Base-by-base conservation (phyloP, 2,113 vertebrate species). In the Verasper variegatus region DNA sequence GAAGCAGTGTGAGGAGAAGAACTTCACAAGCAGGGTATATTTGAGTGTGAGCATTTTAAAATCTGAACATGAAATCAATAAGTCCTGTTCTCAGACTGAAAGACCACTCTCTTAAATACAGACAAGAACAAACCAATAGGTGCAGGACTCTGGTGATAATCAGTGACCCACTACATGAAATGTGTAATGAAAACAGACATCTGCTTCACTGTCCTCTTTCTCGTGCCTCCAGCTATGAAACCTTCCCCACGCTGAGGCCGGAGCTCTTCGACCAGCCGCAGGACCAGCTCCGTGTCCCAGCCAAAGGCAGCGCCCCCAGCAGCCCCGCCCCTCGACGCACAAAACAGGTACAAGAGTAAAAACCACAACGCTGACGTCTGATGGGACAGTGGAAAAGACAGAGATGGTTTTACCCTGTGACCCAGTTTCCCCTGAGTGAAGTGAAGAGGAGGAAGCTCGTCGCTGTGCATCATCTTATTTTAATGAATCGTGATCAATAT, bases 241-340 rank as follows among this genome's bases (percentile, higher is more conserved):
- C 95, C 2, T 97, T 98, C 85, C 97, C 97, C 0, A 35, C 88
- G 1, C 92, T 98, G 27, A 92, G 80, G 73, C 75, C 92, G 0
- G 96, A 97, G 76, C 92, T 99, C 2, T 96, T 98, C 3, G 96
- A 97, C 71, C 94, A 88, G 5, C 95, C 95, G 0, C 94, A 94
- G 55, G 97, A 98, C 86, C 96, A 94, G 0, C 88, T 95, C 0
- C 90, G 95, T 20, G 86, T 92, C 78, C 96, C 96, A 1, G 88
- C 95, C 0, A 94, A 95, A 63, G 96, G 95, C 58, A 97, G 96
- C 0, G 95, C 96, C 9, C 97, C 97, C 11, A 96, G 94, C 81
- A 98, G 97, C 88, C 97, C 97, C 0, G 97, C 97, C 3, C 97
- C 97, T 0, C 94, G 97, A 1, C 93, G 97, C 13, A 98, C 97